Base-by-base conservation (phyloP, 2,888 invertebrate genomes). In the Platycheirus rosarum region DNA sequence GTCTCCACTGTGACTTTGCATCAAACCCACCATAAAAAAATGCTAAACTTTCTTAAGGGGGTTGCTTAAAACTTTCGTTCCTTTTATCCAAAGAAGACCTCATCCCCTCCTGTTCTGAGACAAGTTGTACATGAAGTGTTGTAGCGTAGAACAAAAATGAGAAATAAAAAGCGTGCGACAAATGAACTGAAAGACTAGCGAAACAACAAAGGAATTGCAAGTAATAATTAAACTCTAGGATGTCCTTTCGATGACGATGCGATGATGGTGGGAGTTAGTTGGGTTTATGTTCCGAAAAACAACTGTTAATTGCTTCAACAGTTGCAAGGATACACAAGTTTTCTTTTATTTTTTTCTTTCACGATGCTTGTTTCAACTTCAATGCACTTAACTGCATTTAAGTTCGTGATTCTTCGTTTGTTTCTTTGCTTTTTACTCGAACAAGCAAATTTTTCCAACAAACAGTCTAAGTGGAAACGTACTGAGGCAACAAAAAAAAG, bases 301-400 rank as follows among this genome's bases (percentile, higher is more conserved):
- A 77, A 82, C 82, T 77, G 82, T 77, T 82, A 82, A 82, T 82
- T 82, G 82, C 82, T 82, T 77, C 77, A 82, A 71, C 71, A 77
- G 73, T 82, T 82, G 68, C 55, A 73, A 63, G 82, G 77, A 68
- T 70, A 80, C 37, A 69, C 75, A 65, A 57, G 75, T 42, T 48
- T 55, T 53, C 20, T 14, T 18, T 8, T 40, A 40, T n/a, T 40
- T 23, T 26, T 48, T 63, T 53, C 20, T 14, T 14, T 51, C 51
- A 9, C 16, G 16, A 11, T 55, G 29, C 60, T 29, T 29, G 13
- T 44, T 40, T 57, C 42, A 48, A 53, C 40, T 53, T 48, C 53
- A 40, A 29, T 76, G 77, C 62, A 74, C 70, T 76, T 65, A 65
- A 66, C 26, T 78, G 69, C 73, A 69, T 69, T 74, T 74, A 74